These are phyloP conservation scores for Centropus bengalensis DNA, from an alignment of 2,113 vertebrate species.

Conservation along the genomic window DNA sequence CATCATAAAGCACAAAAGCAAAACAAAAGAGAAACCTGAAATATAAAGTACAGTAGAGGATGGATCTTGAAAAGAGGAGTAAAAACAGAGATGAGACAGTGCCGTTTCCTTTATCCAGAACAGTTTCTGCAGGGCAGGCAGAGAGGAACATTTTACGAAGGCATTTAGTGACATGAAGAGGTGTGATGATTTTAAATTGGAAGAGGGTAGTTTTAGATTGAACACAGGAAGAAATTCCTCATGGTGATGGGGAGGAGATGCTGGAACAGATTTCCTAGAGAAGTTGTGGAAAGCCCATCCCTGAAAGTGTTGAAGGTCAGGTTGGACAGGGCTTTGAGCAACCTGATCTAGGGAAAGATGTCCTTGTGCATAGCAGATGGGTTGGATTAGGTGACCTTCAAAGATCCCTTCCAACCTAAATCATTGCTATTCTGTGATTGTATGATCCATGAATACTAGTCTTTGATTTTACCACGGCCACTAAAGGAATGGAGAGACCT, in stretches of 20 bases:
- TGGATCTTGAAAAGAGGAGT: background rate
- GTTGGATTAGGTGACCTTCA: background rate
- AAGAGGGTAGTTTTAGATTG: background rate
- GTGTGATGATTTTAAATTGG: background rate
- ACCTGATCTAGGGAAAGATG: background rate
- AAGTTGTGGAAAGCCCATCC: background rate
- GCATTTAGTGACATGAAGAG: background rate
- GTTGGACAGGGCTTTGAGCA: background rate
- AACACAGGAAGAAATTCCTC: background rate
- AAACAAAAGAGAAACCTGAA: background rate
- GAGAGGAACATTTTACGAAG: background rate
- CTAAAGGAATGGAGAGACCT: background rate
- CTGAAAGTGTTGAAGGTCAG: background rate
- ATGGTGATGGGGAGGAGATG: fast-evolving
- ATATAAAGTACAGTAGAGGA: background rate
- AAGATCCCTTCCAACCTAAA: background rate
- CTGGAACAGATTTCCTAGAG: background rate
- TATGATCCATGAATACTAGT: background rate
- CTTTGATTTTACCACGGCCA: background rate
- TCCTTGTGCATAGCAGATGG: background rate
- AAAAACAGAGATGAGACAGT: background rate
- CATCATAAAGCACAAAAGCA: background rate
- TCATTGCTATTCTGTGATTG: background rate
- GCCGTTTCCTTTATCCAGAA: background rate
- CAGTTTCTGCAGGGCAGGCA: background rate